Evolutionary conservation across 2,113 vertebrate species (phyloP).

Genomic region (Microcebus tavaratra): DNA sequence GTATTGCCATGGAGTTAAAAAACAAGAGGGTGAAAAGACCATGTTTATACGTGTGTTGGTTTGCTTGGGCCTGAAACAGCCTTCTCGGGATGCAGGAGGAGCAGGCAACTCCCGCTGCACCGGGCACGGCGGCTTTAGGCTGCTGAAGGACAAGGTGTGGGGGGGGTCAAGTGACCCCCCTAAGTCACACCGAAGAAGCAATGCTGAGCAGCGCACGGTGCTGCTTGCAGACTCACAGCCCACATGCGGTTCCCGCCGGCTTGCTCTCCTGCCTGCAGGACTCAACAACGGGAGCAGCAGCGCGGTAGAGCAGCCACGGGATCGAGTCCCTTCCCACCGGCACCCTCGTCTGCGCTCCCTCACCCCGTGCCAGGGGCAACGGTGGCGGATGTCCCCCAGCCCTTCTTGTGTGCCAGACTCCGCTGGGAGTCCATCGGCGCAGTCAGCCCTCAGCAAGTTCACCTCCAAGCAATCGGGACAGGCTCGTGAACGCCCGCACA

Average conservation of each 20-base stretch:
- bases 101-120: no score
- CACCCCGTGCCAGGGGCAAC: not conserved
- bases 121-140: no score
- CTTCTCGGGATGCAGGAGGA: not conserved
- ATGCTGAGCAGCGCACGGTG: no score
- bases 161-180: no score
- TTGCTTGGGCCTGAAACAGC: not conserved
- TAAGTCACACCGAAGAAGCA: no score
- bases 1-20: not conserved
- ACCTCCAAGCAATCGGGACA: not conserved
- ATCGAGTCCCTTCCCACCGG: not conserved
- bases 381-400: not conserved
- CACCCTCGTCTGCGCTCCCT: not conserved
- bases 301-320: not conserved
- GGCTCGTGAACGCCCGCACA: not conserved
- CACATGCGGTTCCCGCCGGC: no score
- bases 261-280: no score
- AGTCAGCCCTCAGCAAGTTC: not conserved
- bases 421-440: not conserved
- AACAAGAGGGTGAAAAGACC: not conserved
- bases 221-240: no score
- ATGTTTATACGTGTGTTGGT: not conserved
- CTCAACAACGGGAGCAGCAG: no score
- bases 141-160: not conserved
- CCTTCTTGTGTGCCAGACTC: no score